Percentiles rank a stretch among this genome's conserved stretches.
These are phyloP conservation scores for Pseudanteris insignis DNA, from an alignment of 2,888 invertebrate genomes.

Conservation along the genomic window DNA sequence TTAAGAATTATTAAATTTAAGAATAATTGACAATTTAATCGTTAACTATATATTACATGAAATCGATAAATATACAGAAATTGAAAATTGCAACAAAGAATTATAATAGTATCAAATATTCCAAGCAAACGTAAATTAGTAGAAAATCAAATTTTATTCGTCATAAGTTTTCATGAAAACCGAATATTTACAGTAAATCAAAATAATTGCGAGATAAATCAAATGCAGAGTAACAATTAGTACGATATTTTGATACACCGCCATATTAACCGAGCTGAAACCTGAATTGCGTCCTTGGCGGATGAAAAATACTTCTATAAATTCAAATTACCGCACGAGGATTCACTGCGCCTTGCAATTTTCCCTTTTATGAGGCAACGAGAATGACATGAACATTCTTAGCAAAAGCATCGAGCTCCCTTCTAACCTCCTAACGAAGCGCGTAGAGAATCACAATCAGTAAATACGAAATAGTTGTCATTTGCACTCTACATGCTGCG, in stretches of 20 bases:
- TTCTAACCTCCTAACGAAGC: conserved; percentile 25
- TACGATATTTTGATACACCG: conserved; percentile 45
- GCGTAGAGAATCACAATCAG: conserved; percentile 36
- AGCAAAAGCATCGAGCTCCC: conserved; percentile 27
- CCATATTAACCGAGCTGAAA: conserved; percentile 11
- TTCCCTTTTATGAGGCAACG: conserved; percentile 27
- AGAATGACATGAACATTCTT: conserved; percentile 38
- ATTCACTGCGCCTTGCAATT: conserved; percentile 32
- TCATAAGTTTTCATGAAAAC: too few relatives aligned
- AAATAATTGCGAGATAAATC: too few relatives aligned
- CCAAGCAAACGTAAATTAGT: too few relatives aligned
- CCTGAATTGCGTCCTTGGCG: conserved; percentile 27
- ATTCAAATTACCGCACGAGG: conserved; percentile 46
- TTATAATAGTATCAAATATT: too few relatives aligned
- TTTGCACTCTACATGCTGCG: conserved; percentile 17
- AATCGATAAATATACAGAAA: too few relatives aligned
- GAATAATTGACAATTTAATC: too few relatives aligned
- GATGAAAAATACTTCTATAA: conserved; percentile 43
- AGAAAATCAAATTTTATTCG: too few relatives aligned
- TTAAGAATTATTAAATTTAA: too few relatives aligned
- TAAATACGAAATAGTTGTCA: conserved; percentile 34
- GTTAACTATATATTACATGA: too few relatives aligned
- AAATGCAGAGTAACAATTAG: conserved; percentile 20
- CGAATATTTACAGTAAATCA: too few relatives aligned
- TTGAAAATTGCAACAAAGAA: too few relatives aligned